These are phyloP conservation scores for Netelia inedita DNA, from an alignment of 2,888 invertebrate species.

Conservation along the genomic window DNA sequence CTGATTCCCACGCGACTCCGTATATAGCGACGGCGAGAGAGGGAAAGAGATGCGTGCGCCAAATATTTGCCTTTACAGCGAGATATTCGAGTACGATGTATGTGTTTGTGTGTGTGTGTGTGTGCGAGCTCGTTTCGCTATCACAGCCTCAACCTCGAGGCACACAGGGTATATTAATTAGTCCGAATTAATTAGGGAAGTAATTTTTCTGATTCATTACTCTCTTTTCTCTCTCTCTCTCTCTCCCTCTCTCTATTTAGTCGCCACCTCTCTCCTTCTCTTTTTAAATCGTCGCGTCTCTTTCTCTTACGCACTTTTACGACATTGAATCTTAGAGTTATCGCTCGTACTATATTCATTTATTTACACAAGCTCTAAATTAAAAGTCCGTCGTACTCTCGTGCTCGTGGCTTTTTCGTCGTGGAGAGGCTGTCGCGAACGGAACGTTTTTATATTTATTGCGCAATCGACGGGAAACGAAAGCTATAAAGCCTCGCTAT, in stretches of 20 bases:
- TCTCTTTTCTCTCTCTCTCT: slow-evolving; percentile 5
- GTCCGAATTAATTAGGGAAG: slow-evolving; percentile 59
- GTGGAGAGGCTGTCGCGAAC: too few species aligned
- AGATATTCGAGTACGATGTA: background rate
- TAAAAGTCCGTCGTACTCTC: slow-evolving; percentile 73
- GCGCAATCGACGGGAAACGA: too few species aligned
- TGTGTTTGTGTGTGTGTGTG: slow-evolving; percentile 18
- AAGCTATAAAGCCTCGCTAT: too few species aligned
- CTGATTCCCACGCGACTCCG: slow-evolving; percentile 66
- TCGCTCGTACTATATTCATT: slow-evolving; percentile 78
- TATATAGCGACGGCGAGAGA: slow-evolving; percentile 8
- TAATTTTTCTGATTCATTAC: slow-evolving; percentile 49
- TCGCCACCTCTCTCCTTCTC: too few species aligned
- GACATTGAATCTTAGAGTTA: slow-evolving; percentile 63
- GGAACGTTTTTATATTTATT: too few species aligned
- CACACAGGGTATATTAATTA: slow-evolving; percentile 56
- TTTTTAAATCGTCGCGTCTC: background rate
- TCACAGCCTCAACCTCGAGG: slow-evolving; percentile 23
- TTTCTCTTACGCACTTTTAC: background rate
- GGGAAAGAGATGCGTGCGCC: slow-evolving; percentile 40
- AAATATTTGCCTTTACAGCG: slow-evolving; percentile 59
- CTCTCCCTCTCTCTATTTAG: too few species aligned
- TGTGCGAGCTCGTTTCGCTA: slow-evolving; percentile 44
- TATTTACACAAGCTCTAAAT: slow-evolving; percentile 79
- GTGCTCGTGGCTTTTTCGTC: too few species aligned